Conservation (phyloP, 2,888 invertebrate genomes). For the Caenorhabditis afra region DNA sequence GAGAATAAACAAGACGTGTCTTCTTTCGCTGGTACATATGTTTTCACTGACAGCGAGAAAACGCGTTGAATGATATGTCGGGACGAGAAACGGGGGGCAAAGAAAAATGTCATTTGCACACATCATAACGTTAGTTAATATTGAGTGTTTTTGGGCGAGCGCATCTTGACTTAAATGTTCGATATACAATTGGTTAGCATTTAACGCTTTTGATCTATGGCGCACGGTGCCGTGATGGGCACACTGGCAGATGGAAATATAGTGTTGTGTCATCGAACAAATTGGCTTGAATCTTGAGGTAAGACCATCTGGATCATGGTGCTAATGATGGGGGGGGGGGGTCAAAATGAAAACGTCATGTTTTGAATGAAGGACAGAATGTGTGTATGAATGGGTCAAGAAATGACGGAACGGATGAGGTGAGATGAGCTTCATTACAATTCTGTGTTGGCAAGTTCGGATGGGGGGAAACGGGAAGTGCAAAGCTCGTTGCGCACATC, state of each 20-base stretch:
- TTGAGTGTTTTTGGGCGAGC: not conserved
- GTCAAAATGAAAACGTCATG: not conserved
- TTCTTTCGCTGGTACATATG: slow-evolving; percentile 35
- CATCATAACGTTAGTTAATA: slow-evolving; percentile 3
- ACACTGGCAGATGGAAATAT: slow-evolving; percentile 23
- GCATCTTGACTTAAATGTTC: not conserved
- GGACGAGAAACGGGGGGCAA: not conserved
- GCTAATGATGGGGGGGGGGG: not conserved
- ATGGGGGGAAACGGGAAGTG: slow-evolving; percentile 22
- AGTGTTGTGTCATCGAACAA: slow-evolving; percentile 2
- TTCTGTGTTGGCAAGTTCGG: slow-evolving; percentile 34
- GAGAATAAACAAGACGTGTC: slow-evolving; percentile 9
- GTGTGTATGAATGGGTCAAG: not conserved
- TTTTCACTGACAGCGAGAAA: slow-evolving; percentile 22
- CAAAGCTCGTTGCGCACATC: slow-evolving; percentile 1
- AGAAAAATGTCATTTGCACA: slow-evolving; percentile 36
- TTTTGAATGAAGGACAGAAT: slow-evolving; percentile 1
- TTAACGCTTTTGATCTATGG: slow-evolving; percentile 7
- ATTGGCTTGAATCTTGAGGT: slow-evolving; percentile 55
- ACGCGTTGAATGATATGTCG: slow-evolving; percentile 30
- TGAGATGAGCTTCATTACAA: slow-evolving; percentile 58
- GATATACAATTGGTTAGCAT: not conserved
- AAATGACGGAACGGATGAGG: slow-evolving; percentile 19
- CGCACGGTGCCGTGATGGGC: not conserved
- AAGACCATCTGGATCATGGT: slow-evolving; percentile 44